phyloP scores from a whole-genome alignment of 2,113 vertebrate species.

The Tragelaphus scriptus region DNA sequence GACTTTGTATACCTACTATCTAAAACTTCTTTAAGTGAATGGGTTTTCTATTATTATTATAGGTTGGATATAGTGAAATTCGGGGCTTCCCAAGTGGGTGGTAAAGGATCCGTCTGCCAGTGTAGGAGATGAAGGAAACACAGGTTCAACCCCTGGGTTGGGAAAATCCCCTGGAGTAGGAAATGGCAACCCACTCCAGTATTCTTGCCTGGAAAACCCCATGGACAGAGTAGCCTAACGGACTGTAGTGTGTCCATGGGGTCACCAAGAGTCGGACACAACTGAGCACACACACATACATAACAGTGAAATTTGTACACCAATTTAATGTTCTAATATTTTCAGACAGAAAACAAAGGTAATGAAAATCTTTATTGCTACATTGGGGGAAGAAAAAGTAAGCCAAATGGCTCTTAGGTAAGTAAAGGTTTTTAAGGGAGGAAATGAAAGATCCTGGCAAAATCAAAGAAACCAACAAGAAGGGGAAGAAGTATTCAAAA shows the following conservation, averaged over 20 bases:
- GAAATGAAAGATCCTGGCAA: not conserved
- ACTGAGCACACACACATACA: not conserved
- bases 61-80: not conserved
- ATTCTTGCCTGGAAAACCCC: not conserved
- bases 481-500: not conserved
- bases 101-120: not conserved
- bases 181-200: not conserved
- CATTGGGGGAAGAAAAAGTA: not conserved
- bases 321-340: not conserved
- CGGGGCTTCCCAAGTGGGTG: not conserved
- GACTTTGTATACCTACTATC: not conserved
- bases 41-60: not conserved
- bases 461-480: not conserved
- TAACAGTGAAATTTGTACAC: not conserved
- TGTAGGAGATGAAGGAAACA: not conserved
- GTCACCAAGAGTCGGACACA: not conserved
- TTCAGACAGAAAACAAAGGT: not conserved
- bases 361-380: not conserved
- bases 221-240: not conserved
- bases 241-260: not conserved
- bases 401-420: not conserved
- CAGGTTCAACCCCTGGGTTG: not conserved
- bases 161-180: not conserved
- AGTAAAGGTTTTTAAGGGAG: not conserved
- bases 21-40: not conserved